These are phyloP conservation scores for Buathra laborator DNA, from an alignment of 2,888 invertebrate species.

Conservation along the genomic window DNA sequence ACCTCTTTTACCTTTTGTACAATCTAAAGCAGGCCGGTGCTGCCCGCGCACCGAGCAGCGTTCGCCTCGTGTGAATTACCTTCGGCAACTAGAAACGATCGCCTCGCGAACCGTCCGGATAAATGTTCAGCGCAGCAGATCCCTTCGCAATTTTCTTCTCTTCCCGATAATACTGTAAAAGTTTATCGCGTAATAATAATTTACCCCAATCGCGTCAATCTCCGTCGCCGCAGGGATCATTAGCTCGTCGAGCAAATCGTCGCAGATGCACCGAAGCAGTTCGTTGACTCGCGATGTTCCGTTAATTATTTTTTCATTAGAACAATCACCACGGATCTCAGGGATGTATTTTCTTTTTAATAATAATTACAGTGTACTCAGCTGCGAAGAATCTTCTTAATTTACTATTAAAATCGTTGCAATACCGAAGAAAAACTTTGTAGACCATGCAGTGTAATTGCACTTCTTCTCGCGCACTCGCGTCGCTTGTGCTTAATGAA, in stretches of 20 bases:
- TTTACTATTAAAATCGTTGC: slow-evolving; percentile 4
- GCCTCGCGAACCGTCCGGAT: neutral
- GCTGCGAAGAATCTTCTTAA: neutral
- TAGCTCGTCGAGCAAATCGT: slow-evolving; percentile 14
- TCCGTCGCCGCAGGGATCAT: slow-evolving; percentile 17
- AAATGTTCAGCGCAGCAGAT: neutral
- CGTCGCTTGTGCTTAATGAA: slow-evolving; percentile 47
- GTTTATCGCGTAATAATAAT: slow-evolving; percentile 7
- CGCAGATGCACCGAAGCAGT: slow-evolving; percentile 4
- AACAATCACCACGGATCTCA: neutral
- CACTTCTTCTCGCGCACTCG: slow-evolving; percentile 28
- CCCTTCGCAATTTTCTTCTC: neutral
- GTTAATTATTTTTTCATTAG: neutral
- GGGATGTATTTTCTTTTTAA: neutral
- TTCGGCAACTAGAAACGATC: slow-evolving; percentile 52
- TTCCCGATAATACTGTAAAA: neutral
- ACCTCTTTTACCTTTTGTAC: slow-evolving; percentile 66
- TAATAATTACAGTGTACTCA: neutral
- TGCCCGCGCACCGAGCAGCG: neutral
- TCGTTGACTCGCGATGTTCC: slow-evolving; percentile 29
- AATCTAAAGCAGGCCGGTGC: slow-evolving; percentile 13
- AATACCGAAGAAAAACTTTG: slow-evolving; percentile 1
- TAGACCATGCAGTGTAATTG: slow-evolving; percentile 10
- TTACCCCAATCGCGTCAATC: neutral
- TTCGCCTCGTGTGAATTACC: slow-evolving; percentile 37